Conservation (phyloP, 2,888 invertebrate species). For the Parochlus steinenii region DNA sequence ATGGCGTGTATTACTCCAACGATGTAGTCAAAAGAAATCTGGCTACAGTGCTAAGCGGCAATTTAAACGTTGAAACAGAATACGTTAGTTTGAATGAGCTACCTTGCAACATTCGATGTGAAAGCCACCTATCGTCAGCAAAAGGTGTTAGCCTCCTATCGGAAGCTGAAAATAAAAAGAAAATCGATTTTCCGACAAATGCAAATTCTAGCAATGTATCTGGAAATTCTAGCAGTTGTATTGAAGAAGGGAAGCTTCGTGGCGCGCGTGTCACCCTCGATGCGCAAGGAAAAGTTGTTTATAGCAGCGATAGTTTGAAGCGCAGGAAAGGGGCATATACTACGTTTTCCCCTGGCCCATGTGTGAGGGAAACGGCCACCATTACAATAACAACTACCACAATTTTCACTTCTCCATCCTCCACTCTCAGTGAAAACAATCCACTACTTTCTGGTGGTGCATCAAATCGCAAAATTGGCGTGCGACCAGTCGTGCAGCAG, state of each 20-base stretch:
- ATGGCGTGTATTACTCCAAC: constrained; percentile 42
- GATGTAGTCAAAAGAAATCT: constrained; percentile 48
- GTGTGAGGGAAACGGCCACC: constrained; percentile 45
- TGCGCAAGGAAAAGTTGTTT: constrained; percentile 75
- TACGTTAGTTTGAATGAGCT: constrained; percentile 69
- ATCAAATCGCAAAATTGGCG: constrained; percentile 4
- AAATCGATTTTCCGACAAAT: constrained; percentile 25
- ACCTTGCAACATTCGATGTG: constrained; percentile 31
- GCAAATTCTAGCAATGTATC: too few species aligned
- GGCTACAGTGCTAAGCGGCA: constrained; percentile 40
- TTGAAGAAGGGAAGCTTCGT: constrained; percentile 38
- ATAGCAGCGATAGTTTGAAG: constrained; percentile 70
- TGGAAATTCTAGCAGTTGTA: too few species aligned
- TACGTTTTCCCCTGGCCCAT: constrained; percentile 76
- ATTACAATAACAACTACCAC: constrained; percentile 27
- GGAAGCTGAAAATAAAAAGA: constrained; percentile 13
- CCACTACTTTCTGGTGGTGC: constrained; percentile 14
- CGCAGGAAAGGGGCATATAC: constrained; percentile 65
- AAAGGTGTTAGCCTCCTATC: constrained; percentile 3
- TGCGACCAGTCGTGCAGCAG: constrained; percentile 21
- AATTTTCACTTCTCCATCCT: too few species aligned
- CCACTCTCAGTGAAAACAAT: constrained; percentile 20
- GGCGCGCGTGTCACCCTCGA: constrained; percentile 69
- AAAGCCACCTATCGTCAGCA: constrained; percentile 14
- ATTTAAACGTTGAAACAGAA: constrained; percentile 49